A percentile compares a stretch with the other conserved stretches of the same genome.
Evolutionary conservation across 2,797 vertebrate species (phyloP).

Genomic region (Pteropus rufus): DNA sequence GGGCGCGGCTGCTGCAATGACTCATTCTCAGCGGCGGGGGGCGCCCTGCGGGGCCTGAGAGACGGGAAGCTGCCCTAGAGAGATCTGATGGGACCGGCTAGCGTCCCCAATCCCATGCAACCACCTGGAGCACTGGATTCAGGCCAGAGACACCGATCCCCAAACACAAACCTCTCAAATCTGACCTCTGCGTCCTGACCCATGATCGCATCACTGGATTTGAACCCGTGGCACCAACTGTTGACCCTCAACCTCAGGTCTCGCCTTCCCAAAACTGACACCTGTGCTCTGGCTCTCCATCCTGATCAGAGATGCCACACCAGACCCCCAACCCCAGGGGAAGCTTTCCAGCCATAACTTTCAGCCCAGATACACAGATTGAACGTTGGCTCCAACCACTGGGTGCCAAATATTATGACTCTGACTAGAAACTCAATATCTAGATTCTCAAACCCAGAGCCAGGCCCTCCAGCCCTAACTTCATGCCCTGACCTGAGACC

Average conservation of each 20-base stretch:
- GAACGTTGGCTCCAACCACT: background rate
- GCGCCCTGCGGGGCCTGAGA: slow-evolving; percentile 74
- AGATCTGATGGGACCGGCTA: background rate
- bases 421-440: background rate
- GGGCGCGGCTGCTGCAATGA: slow-evolving; percentile 93
- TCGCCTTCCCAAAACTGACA: background rate
- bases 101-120: background rate
- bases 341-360: background rate
- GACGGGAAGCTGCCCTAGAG: background rate
- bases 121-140: background rate
- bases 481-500: background rate
- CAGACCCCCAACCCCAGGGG: background rate
- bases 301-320: background rate
- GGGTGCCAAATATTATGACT: background rate
- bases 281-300: background rate
- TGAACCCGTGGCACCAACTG: background rate
- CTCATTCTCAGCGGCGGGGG: slow-evolving; percentile 85
- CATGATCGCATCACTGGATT: background rate
- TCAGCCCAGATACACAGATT: background rate
- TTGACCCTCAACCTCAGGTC: background rate
- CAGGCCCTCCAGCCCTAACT: background rate
- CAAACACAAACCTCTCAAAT: background rate
- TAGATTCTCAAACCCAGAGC: background rate
- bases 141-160: background rate
- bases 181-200: background rate